A percentile compares a stretch with the other conserved stretches of the same genome.
phyloP scores from a whole-genome alignment of 2,113 vertebrate genomes.

The Heterochromis multidens region DNA sequence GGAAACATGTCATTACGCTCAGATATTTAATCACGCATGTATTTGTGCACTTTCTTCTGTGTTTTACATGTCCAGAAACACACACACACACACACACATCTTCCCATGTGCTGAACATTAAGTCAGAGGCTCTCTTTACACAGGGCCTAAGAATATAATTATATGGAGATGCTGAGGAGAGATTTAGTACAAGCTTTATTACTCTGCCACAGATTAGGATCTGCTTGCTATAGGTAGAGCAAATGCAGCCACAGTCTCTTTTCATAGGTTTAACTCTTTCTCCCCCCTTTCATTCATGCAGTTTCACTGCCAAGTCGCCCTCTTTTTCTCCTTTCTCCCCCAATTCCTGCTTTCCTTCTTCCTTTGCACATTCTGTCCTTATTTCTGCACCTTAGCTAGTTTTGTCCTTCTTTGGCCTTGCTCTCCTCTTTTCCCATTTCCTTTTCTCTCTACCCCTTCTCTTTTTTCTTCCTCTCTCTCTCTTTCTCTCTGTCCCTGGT shows the following conservation, averaged over 20 bases:
- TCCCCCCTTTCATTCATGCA: neutral
- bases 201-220: slow-evolving; percentile 68
- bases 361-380: slow-evolving; percentile 52
- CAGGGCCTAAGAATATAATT: slow-evolving; percentile 69
- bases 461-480: neutral
- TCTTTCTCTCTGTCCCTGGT: slow-evolving; percentile 46
- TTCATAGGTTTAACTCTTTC: slow-evolving; percentile 42
- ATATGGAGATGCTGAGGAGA: slow-evolving; percentile 59
- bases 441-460: neutral
- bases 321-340: neutral
- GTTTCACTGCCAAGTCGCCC: slow-evolving; percentile 9
- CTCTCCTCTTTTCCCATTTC: slow-evolving; percentile 24
- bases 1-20: neutral
- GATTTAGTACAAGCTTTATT: slow-evolving; percentile 70
- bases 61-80: neutral
- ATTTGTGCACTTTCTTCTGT: neutral
- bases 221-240: slow-evolving; percentile 68
- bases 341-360: neutral
- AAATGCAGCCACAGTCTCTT: slow-evolving; percentile 52
- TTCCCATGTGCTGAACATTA: neutral
- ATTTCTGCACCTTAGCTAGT: slow-evolving; percentile 28
- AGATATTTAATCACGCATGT: neutral
- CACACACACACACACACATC: slow-evolving; percentile 1
- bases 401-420: slow-evolving; percentile 60
- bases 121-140: slow-evolving; percentile 62